Evolutionary conservation across 2,797 vertebrate species (phyloP).

Genomic region (Tachyglossus aculeatus): DNA sequence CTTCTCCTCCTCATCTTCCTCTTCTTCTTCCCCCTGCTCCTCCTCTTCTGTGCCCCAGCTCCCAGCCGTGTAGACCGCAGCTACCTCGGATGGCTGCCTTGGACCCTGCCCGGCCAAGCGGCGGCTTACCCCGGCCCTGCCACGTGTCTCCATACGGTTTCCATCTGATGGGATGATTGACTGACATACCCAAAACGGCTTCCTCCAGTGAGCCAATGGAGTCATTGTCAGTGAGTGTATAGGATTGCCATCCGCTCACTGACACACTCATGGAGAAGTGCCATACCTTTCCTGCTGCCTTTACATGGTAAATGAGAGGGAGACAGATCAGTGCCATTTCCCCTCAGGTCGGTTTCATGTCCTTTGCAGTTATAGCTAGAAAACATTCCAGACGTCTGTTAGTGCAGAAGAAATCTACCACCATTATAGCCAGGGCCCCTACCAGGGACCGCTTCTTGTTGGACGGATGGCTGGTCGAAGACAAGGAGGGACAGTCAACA

Average conservation of each 20-base stretch:
- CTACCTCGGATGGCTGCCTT: too few species aligned
- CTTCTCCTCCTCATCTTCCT: too few species aligned
- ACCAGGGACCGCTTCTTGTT: fast-evolving
- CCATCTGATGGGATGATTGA: too few species aligned
- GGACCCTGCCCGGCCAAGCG: too few species aligned
- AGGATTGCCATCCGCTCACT: background rate
- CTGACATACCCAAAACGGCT: background rate
- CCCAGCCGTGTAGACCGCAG: too few species aligned
- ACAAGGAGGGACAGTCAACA: too few species aligned
- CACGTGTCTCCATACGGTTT: too few species aligned
- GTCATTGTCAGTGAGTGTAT: background rate
- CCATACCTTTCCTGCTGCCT: background rate
- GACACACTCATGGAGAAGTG: background rate
- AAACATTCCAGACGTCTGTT: background rate
- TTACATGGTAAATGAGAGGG: background rate
- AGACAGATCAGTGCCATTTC: background rate
- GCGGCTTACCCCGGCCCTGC: too few species aligned
- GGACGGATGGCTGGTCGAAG: too few species aligned
- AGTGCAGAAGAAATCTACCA: background rate
- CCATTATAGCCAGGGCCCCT: background rate
- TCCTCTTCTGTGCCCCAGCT: background rate
- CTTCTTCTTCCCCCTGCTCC: too few species aligned
- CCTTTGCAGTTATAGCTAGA: background rate
- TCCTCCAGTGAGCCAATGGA: background rate
- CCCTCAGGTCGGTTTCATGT: background rate